These are phyloP conservation scores for Boulengeromyrus knoepffleri DNA, from an alignment of 2,113 vertebrate species.

Conservation along the genomic window DNA sequence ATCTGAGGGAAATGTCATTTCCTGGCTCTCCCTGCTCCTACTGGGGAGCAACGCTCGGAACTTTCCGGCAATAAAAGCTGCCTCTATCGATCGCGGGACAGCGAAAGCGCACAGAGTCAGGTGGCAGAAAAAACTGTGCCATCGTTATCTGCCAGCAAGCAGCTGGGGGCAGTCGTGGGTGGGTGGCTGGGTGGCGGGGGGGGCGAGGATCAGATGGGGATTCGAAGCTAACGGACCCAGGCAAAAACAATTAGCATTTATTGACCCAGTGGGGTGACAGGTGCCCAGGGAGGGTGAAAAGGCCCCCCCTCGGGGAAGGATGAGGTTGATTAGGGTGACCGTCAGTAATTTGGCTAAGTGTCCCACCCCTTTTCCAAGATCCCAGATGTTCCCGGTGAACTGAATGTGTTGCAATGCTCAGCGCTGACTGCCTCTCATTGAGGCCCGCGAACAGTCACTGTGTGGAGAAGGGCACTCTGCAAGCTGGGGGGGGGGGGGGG, in stretches of 20 bases:
- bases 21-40: neutral
- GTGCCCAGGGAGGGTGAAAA: neutral
- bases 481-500: neutral
- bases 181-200: neutral
- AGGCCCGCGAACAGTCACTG: neutral
- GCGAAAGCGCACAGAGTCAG: neutral
- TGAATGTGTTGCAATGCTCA: neutral
- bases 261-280: neutral
- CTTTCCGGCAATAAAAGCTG: neutral
- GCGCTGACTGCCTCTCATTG: neutral
- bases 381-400: neutral
- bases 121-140: neutral
- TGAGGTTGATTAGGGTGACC: neutral
- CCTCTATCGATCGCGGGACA: neutral
- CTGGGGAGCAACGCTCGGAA: neutral
- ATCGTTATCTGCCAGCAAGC: neutral
- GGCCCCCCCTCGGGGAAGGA: neutral
- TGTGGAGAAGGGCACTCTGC: neutral
- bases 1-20: slow-evolving; percentile 8
- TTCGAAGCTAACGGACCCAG: neutral
- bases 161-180: neutral
- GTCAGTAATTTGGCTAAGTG: neutral
- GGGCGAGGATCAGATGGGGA: neutral
- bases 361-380: neutral
- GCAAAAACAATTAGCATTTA: neutral